These are phyloP conservation scores for Andrena bicolor DNA, from an alignment of 2,888 invertebrate species.

Conservation along the genomic window DNA sequence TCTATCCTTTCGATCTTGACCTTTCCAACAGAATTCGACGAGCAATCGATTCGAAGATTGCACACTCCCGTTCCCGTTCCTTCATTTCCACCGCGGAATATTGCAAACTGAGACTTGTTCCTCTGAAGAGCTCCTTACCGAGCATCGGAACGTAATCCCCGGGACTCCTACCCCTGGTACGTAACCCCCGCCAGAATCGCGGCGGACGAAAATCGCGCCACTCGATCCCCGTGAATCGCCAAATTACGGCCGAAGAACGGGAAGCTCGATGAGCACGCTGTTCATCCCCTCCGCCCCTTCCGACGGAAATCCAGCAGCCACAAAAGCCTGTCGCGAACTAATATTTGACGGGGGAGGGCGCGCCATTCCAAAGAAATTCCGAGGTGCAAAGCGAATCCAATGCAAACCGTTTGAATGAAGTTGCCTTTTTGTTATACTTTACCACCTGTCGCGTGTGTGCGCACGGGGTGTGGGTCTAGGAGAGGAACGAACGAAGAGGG, in stretches of 20 bases:
- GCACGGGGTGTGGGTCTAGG: conserved; percentile 70
- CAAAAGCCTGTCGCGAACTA: conserved; percentile 60
- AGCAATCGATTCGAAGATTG: neutral
- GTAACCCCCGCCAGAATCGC: too few relatives aligned
- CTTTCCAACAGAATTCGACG: neutral
- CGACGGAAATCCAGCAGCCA: conserved; percentile 35
- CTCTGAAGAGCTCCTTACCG: too few relatives aligned
- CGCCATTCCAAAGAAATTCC: conserved; percentile 57
- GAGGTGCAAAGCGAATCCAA: conserved; percentile 66
- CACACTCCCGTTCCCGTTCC: neutral
- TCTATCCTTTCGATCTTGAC: neutral
- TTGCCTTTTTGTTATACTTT: conserved; percentile 73
- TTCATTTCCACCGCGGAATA: too few relatives aligned
- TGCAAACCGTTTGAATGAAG: conserved; percentile 72
- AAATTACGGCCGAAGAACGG: conserved; percentile 16
- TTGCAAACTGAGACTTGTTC: too few relatives aligned
- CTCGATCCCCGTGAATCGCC: neutral
- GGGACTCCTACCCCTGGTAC: too few relatives aligned
- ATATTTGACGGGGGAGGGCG: conserved; percentile 51
- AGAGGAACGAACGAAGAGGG: conserved; percentile 34
- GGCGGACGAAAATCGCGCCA: neutral
- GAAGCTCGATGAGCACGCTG: neutral
- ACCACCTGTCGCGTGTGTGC: conserved; percentile 80
- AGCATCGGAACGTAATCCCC: too few relatives aligned
- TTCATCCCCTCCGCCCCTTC: neutral